Evolutionary conservation across 2,888 invertebrate species (phyloP).

Genomic region (Bugulina stolonifera): DNA sequence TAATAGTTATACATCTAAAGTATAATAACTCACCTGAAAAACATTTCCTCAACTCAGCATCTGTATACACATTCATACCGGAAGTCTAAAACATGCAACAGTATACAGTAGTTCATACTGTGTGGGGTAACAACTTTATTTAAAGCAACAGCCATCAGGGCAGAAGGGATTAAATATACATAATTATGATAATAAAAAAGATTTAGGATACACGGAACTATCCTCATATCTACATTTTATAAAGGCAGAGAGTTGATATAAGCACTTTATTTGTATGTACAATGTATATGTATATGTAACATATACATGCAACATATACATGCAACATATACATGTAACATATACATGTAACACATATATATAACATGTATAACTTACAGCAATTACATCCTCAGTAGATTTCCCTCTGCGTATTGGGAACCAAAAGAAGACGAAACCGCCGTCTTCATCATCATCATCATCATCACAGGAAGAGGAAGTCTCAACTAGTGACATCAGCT

Average conservation of each 20-base stretch:
- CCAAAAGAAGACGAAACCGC: neutral
- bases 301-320: too few species aligned
- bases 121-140: too few species aligned
- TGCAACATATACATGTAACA: neutral
- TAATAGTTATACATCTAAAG: too few species aligned
- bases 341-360: neutral
- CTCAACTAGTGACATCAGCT: constrained; percentile 16
- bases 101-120: too few species aligned
- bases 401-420: constrained; percentile 11
- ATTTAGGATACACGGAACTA: too few species aligned
- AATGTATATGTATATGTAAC: constrained; percentile 37
- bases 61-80: constrained; percentile 48
- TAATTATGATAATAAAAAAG: too few species aligned
- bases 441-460: constrained; percentile 6
- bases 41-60: constrained; percentile 34
- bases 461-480: neutral
- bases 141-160: too few species aligned
- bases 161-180: too few species aligned
- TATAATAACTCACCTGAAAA: neutral
- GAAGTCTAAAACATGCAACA: constrained; percentile 38
- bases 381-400: constrained; percentile 11
- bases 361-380: neutral
- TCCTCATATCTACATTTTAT: too few species aligned
- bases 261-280: neutral
- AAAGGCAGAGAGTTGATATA: neutral